These are phyloP conservation scores for Chunga burmeisteri DNA, from an alignment of 2,113 vertebrate species.

Conservation along the genomic window DNA sequence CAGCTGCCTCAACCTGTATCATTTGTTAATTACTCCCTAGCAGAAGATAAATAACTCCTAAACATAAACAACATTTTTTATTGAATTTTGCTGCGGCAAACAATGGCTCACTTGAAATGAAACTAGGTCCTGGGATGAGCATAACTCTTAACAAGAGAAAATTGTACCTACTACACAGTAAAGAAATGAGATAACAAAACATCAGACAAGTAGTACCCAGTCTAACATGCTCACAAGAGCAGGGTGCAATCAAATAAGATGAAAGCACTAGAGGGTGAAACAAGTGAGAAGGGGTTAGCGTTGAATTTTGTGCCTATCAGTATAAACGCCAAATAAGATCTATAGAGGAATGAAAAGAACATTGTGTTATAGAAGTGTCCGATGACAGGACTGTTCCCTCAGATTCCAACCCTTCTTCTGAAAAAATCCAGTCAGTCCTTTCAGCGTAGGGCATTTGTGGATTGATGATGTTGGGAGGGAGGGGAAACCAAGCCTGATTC, in stretches of 20 bases:
- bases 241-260: background rate
- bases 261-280: background rate
- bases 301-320: background rate
- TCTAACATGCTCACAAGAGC: background rate
- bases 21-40: background rate
- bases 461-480: background rate
- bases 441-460: background rate
- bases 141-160: background rate
- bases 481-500: background rate
- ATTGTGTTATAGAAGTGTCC: background rate
- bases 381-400: background rate
- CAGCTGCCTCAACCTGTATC: background rate
- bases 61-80: background rate
- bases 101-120: background rate
- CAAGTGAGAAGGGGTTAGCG: background rate
- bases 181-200: background rate
- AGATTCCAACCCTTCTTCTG: background rate
- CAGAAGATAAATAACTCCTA: background rate
- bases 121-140: background rate
- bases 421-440: background rate
- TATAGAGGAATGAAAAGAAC: background rate
- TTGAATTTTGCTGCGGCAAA: background rate
- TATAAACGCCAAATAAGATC: background rate
- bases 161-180: background rate
- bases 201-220: background rate